Evolutionary conservation across 92 coral and sea anemone species (phyloP), one percentile per base, ranked within the genome.

Genomic region (Phenganax subtilis): DNA sequence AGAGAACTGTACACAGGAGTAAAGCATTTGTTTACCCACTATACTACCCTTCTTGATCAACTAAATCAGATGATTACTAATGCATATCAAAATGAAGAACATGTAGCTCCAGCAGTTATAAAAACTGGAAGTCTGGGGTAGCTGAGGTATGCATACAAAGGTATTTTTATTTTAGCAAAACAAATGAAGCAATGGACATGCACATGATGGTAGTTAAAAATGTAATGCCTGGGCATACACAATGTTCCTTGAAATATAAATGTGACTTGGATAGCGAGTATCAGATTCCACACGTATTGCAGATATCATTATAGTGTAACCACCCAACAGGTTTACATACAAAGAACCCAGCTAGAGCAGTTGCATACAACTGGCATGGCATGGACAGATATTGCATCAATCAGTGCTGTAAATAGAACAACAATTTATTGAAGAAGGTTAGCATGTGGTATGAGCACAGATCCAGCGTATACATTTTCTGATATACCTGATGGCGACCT

Each of bases 361-460:
- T n/a, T 77, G 27, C 82, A 28, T 12, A 57, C 51, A 6, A 73
- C 77, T 16, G 77, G 77, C 10, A 73, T 73, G 77, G 1, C 77
- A 73, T 73, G 77, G 77, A 12, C 77, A 54, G 12, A 8, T 55
- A 73, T 73, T 47, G 20, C 77, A 4, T 7, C 30, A 44, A 73
- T 58, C 14, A 3, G 51, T 37, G 77, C 60, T 51, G 77, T 73
- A 10, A 31, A 76, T 17, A 56, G 81, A 76, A 58, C 69, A 58
- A 76, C 81, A 20, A 76, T 76, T 57, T 76, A 76, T 37, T 27
- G 81, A 28, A 25, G 81, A 58, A 12, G 67, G 67, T 0, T 7
- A 76, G 25, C 27, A 54, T 57, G 56, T 76, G 81, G 81, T 28
- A 76, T 76, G 81, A 76, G 47, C 81, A 76, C 81, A 57, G 68